Evolutionary conservation across 2,113 vertebrate genomes (phyloP).

Genomic region (Hydrochoerus hydrochaeris): DNA sequence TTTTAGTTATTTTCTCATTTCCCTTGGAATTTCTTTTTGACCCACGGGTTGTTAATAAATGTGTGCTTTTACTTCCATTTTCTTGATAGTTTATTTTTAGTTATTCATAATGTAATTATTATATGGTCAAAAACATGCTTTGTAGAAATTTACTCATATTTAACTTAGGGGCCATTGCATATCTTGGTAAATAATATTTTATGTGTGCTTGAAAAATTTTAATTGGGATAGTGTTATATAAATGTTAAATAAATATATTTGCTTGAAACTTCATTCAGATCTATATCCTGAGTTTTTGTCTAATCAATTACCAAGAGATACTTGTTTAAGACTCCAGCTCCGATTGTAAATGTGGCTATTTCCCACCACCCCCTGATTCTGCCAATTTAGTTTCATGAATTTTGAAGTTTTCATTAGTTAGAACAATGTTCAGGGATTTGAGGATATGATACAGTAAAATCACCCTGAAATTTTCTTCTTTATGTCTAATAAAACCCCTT

Average conservation of each 20-base stretch:
- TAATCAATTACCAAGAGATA: background rate
- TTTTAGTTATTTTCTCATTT: background rate
- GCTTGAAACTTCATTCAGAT: background rate
- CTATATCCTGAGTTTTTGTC: background rate
- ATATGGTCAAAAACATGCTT: background rate
- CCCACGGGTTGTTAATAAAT: background rate
- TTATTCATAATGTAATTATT: background rate
- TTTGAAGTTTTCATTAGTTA: background rate
- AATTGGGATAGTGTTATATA: background rate
- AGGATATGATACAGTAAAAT: background rate
- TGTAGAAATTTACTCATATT: background rate
- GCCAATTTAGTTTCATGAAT: background rate
- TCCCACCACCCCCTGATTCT: background rate
- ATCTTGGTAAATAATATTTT: background rate
- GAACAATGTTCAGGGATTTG: background rate
- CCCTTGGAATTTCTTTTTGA: background rate
- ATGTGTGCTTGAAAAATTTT: background rate
- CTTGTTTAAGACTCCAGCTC: background rate
- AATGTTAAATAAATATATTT: background rate
- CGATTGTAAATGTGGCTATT: background rate
- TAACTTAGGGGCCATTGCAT: background rate
- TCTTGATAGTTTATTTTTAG: background rate
- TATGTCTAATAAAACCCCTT: background rate
- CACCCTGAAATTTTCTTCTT: background rate
- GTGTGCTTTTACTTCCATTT: background rate